Base-by-base conservation (phyloP, 2,888 invertebrate genomes). In the Drosophila anomalata region DNA sequence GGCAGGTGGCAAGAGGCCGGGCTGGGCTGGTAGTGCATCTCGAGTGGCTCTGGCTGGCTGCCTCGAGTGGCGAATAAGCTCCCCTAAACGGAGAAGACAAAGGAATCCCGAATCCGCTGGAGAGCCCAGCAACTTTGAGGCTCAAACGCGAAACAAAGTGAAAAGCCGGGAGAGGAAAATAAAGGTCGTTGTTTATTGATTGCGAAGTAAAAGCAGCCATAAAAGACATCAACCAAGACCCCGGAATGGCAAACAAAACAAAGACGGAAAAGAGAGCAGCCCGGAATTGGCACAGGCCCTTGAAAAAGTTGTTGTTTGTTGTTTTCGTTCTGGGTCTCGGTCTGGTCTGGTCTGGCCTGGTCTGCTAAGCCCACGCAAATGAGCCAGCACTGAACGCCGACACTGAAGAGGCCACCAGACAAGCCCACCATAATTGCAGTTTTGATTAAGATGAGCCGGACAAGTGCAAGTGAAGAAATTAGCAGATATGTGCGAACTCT, bases 221-320 rank as follows among this genome's bases (percentile, higher is more conserved):
- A 63, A 48, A 63, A 66, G 65, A 41, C 26, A 36, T 14, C 44
- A 51, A 26, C 14, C 48, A 44, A 75, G 48, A 63, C 29, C 69
- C 14, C 4, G 57, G 59, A 63, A 48, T 36, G 3, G 58, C 11
- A 33, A 53, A 58, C 55, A 57, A 52, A 58, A 58, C 68, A 54
- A 51, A 58, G 57, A 51, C 41, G 39, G 52, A 59, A 36, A 69
- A 61, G 46, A 72, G 65, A 68, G 72, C 61, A 71, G 24, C 51
- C 61, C 60, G 69, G 70, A 85, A 85, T 78, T 83, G 83, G 86
- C 83, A 86, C 86, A 83, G 73, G 83, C 83, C 83, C 86, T 86
- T 83, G 83, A 83, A 85, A 76, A 76, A 58, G 50, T 56, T 46
- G 44, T 60, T 46, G 22, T 24, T 24, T 24, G 17, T 17, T 17